These are phyloP conservation scores for Trachelus iudaicus DNA, from an alignment of 2,888 invertebrate species.

Conservation along the genomic window DNA sequence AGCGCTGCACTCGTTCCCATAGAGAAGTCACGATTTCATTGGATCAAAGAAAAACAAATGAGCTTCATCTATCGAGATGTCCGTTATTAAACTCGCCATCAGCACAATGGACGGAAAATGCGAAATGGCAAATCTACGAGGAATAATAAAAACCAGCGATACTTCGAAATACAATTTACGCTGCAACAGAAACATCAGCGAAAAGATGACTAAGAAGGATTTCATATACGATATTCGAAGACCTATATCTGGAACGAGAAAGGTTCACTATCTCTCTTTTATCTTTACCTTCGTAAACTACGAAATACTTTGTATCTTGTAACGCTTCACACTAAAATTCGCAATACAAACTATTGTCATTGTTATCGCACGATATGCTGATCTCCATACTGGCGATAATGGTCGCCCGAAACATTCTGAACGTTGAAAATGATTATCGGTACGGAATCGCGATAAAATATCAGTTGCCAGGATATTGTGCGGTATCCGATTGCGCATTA, in stretches of 20 bases:
- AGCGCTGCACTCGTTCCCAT: background rate
- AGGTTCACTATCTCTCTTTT: constrained; percentile 21
- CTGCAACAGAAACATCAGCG: constrained; percentile 50
- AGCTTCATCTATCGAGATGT: background rate
- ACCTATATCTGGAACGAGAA: constrained; percentile 26
- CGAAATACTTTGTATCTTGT: background rate
- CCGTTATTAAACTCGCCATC: background rate
- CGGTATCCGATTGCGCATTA: background rate
- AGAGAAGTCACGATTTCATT: background rate
- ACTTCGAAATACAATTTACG: constrained; percentile 50
- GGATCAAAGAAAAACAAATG: background rate
- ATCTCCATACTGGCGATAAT: background rate
- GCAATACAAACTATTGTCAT: background rate
- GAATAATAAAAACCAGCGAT: constrained; percentile 29
- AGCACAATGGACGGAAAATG: constrained; percentile 1
- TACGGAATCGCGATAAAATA: background rate
- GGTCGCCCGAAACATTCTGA: background rate
- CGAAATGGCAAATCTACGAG: constrained; percentile 16
- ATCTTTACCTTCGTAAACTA: background rate
- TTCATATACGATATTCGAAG: constrained; percentile 51
- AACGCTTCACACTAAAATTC: background rate
- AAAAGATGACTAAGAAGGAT: constrained; percentile 54
- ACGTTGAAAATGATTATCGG: background rate
- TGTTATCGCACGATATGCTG: background rate
- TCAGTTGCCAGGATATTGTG: background rate